Conservation (phyloP, 2,888 invertebrate genomes). For the Cremastinae sp. region DNA sequence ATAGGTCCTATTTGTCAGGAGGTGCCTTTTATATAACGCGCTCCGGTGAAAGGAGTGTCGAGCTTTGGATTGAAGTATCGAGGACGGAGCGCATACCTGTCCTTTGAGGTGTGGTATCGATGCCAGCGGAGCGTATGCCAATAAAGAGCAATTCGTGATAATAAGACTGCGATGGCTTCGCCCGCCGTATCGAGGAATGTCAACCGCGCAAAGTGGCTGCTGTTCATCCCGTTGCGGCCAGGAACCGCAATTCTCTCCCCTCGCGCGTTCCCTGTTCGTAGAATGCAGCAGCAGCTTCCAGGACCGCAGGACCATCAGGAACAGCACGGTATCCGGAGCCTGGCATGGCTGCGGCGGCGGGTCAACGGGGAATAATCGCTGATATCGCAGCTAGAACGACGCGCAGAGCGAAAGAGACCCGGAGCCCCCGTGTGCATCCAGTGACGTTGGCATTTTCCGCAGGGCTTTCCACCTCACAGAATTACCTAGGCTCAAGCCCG, state of each 20-base stretch:
- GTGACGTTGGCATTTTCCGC: slow-evolving; percentile 51
- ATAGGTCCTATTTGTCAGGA: background rate
- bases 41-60: slow-evolving; percentile 16
- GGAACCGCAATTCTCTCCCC: slow-evolving; percentile 50
- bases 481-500: slow-evolving; percentile 34
- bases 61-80: slow-evolving; percentile 18
- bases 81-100: slow-evolving; percentile 30
- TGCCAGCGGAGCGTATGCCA: slow-evolving; percentile 39
- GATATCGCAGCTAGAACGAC: slow-evolving; percentile 1
- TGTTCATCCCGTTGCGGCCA: slow-evolving; percentile 47
- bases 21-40: slow-evolving; percentile 23
- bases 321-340: slow-evolving; percentile 44
- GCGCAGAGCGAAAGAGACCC: slow-evolving; percentile 16
- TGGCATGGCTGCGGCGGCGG: slow-evolving; percentile 47
- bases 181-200: slow-evolving; percentile 67
- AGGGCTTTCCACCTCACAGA: slow-evolving; percentile 26
- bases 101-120: slow-evolving; percentile 44
- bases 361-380: slow-evolving; percentile 50
- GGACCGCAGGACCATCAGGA: slow-evolving; percentile 46
- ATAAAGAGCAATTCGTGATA: slow-evolving; percentile 66
- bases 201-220: slow-evolving; percentile 68
- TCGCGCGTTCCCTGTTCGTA: slow-evolving; percentile 22
- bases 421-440: background rate
- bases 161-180: slow-evolving; percentile 65
- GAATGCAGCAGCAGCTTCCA: slow-evolving; percentile 47